These are phyloP conservation scores for Papio anubis DNA, from an alignment of 2,113 vertebrate genomes.

Conservation along the genomic window DNA sequence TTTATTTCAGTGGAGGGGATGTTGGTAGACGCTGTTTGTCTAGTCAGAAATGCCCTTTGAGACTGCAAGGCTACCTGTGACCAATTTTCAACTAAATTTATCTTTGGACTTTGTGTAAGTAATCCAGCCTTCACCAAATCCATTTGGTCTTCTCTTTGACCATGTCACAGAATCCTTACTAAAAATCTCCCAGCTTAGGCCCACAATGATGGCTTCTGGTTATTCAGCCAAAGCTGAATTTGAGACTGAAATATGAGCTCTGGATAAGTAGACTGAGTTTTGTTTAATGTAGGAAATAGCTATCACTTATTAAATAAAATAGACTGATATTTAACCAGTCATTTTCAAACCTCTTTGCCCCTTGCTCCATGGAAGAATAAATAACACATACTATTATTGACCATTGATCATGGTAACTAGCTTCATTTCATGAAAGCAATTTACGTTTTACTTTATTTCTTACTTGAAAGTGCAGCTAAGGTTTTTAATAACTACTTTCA, in stretches of 20 bases:
- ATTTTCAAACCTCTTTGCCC: conserved; percentile 60
- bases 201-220: conserved; percentile 43
- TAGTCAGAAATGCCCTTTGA: conserved; percentile 79
- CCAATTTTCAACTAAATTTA: conserved; percentile 79
- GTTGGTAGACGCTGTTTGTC: conserved; percentile 77
- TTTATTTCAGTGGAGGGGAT: conserved; percentile 76
- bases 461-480: conserved; percentile 46
- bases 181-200: conserved; percentile 48
- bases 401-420: background rate
- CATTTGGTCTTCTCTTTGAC: conserved; percentile 48
- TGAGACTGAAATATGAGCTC: conserved; percentile 47
- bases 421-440: conserved; percentile 54
- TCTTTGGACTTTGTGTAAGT: conserved; percentile 75
- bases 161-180: conserved; percentile 63
- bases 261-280: conserved; percentile 44
- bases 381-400: conserved; percentile 61
- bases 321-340: conserved; percentile 61
- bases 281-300: conserved; percentile 63
- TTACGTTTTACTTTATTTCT: conserved; percentile 63
- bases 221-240: conserved; percentile 47
- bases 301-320: conserved; percentile 63
- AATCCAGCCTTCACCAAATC: conserved; percentile 66
- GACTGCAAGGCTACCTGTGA: conserved; percentile 74
- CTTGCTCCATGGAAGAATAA: conserved; percentile 39
- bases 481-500: conserved; percentile 55